Conservation (phyloP, 2,797 vertebrate species). For the Bucorvus abyssinicus region DNA sequence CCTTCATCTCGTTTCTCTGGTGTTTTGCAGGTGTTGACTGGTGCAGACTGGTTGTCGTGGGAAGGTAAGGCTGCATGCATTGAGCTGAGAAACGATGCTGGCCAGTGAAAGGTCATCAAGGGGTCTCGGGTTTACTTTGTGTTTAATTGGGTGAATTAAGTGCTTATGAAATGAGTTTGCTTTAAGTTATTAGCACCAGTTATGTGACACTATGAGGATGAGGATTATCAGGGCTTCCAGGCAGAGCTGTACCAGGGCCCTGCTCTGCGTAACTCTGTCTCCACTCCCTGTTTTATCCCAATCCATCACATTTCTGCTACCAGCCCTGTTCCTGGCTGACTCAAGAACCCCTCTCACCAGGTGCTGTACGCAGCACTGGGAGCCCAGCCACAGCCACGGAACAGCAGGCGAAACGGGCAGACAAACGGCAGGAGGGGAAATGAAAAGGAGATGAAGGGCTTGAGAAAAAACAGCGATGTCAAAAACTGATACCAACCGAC, state of each 20-base stretch:
- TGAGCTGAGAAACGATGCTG: neutral
- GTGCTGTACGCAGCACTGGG: neutral
- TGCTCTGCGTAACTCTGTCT: neutral
- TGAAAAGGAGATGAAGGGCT: neutral
- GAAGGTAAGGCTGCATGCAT: neutral
- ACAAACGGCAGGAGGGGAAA: neutral
- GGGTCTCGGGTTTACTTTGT: neutral
- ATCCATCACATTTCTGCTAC: fast-evolving
- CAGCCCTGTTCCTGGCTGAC: too few relatives aligned
- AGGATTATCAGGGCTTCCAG: neutral
- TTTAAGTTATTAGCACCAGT: neutral
- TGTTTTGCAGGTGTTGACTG: neutral
- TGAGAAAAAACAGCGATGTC: neutral
- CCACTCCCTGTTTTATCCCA: neutral
- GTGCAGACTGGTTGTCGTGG: neutral
- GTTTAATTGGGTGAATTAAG: neutral
- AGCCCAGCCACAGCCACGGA: fast-evolving
- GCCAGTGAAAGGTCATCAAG: neutral
- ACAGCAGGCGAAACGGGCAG: fast-evolving
- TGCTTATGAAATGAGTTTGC: neutral
- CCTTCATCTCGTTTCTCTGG: neutral
- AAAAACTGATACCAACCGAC: neutral
- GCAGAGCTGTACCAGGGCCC: neutral
- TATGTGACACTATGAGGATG: neutral
- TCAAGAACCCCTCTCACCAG: fast-evolving